Conservation (phyloP, 1,140 invertebrate species). For the Aricia agestis region DNA sequence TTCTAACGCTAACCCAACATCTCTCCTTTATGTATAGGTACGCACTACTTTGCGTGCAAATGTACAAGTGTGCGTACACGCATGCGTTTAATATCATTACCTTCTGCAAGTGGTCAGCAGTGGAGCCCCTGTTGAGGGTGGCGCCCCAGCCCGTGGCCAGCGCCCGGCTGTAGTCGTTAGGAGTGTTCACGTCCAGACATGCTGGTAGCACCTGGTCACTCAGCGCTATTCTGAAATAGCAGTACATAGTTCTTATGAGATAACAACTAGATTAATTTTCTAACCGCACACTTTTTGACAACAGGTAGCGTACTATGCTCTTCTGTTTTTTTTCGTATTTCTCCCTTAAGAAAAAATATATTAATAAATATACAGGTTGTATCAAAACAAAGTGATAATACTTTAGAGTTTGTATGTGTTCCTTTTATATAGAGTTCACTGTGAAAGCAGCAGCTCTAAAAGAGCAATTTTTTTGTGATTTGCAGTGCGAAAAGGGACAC, state of each 20-base stretch:
- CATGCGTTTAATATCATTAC: conserved; percentile 16
- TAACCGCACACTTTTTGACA: background rate
- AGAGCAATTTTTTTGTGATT: no score
- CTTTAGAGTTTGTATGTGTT: no score
- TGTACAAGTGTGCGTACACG: background rate
- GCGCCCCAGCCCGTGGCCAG: conserved; percentile 46
- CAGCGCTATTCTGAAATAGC: conserved; percentile 37
- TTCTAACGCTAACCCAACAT: no score
- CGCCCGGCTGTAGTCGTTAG: conserved; percentile 21
- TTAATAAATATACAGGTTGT: no score
- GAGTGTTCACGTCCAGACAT: conserved; percentile 37
- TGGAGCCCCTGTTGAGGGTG: conserved; percentile 31
- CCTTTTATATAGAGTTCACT: no score
- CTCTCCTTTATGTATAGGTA: no score
- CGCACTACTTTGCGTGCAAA: background rate
- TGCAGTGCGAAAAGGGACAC: no score
- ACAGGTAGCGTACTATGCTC: no score
- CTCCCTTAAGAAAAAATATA: no score
- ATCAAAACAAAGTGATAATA: no score
- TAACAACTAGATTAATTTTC: background rate
- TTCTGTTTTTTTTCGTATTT: no score
- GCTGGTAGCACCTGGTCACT: conserved; percentile 38
- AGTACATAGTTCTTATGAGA: background rate
- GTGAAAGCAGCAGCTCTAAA: no score
- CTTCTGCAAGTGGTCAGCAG: conserved; percentile 43